These are phyloP conservation scores for Acyrthosiphon pisum DNA, from an alignment of 1,140 invertebrate genomes.

Conservation along the genomic window DNA sequence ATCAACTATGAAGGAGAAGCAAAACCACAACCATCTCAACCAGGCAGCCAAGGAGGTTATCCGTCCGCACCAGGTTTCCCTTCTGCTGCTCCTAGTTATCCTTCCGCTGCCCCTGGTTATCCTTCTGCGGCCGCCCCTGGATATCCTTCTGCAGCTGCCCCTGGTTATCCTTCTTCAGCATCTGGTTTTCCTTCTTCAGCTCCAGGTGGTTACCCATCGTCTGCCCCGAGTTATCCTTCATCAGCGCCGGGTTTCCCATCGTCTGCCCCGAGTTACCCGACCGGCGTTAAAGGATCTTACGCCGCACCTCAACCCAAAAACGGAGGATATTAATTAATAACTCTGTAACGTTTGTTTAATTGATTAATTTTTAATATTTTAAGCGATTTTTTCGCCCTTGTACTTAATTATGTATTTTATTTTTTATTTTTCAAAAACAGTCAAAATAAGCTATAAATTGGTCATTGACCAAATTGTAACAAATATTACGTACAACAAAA, in stretches of 20 bases:
- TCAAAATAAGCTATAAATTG: neutral
- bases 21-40: constrained; percentile 66
- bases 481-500: neutral
- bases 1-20: constrained; percentile 77
- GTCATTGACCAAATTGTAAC: neutral
- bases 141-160: neutral
- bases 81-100: neutral
- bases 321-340: constrained; percentile 31
- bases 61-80: neutral
- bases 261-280: neutral
- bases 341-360: neutral
- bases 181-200: neutral
- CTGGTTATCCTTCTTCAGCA: neutral
- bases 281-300: constrained; percentile 30
- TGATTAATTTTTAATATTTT: neutral
- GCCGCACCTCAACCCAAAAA: constrained; percentile 46
- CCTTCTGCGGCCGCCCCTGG: neutral
- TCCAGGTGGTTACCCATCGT: neutral
- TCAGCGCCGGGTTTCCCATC: neutral
- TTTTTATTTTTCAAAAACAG: constrained; percentile 6
- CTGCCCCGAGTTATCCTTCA: constrained; percentile 9
- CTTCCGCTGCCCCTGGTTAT: neutral
- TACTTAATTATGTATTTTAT: neutral
- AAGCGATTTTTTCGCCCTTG: neutral
- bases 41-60: constrained; percentile 47